These are phyloP conservation scores for Ganaspis brasiliensis DNA, from an alignment of 2,888 invertebrate species.

Conservation along the genomic window DNA sequence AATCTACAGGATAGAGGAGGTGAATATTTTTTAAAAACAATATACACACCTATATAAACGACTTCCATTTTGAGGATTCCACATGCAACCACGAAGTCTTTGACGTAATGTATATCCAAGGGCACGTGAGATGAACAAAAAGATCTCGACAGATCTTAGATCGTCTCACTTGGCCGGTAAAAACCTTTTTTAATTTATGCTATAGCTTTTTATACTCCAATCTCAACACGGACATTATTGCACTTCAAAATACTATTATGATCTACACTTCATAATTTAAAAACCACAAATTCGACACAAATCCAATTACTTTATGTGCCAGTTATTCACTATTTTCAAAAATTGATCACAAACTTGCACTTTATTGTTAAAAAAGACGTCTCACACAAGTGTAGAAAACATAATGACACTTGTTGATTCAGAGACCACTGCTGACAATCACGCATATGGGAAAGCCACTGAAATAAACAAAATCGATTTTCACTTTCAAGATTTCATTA, in stretches of 20 bases:
- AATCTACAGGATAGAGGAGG: background rate
- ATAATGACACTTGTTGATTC: constrained; percentile 70
- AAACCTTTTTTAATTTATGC: constrained; percentile 21
- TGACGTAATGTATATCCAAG: constrained; percentile 66
- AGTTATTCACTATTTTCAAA: background rate
- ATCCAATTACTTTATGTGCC: background rate
- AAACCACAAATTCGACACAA: background rate
- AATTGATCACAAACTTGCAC: background rate
- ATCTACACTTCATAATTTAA: background rate
- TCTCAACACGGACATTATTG: constrained; percentile 8
- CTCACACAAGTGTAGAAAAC: constrained; percentile 49
- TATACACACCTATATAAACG: constrained; percentile 77
- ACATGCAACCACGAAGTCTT: constrained; percentile 63
- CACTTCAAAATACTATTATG: background rate
- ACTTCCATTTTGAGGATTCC: constrained; percentile 77
- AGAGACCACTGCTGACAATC: constrained; percentile 2
- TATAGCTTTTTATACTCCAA: constrained; percentile 20
- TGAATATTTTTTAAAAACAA: background rate
- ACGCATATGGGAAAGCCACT: constrained; percentile 12
- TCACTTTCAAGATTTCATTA: background rate
- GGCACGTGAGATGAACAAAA: constrained; percentile 57
- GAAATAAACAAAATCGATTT: constrained; percentile 29
- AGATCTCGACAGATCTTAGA: constrained; percentile 57
- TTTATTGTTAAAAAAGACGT: constrained; percentile 40
- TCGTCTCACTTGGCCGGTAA: constrained; percentile 47